These are phyloP conservation scores for Saccopteryx bilineata DNA, from an alignment of 2,113 vertebrate species.

Conservation along the genomic window DNA sequence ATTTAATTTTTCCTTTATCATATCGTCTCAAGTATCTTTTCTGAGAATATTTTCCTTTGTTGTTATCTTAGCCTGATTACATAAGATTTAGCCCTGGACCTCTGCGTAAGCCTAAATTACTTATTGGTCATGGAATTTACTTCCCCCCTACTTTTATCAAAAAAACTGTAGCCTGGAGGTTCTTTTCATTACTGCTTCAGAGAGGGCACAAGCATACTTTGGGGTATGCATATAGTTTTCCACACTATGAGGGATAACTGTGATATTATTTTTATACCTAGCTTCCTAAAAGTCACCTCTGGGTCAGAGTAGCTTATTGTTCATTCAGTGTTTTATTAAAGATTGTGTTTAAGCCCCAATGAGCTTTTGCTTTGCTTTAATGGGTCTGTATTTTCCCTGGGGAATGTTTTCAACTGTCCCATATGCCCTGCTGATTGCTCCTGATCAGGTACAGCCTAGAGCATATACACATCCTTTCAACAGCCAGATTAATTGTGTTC, in stretches of 20 bases:
- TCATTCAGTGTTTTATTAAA: not conserved
- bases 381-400: not conserved
- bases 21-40: not conserved
- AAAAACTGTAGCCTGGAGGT: not conserved
- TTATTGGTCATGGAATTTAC: not conserved
- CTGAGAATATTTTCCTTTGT: not conserved
- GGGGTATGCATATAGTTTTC: not conserved
- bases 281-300: not conserved
- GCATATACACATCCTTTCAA: not conserved
- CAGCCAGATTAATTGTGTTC: not conserved
- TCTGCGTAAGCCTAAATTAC: not conserved
- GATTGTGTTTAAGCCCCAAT: not conserved
- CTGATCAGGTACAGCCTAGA: not conserved
- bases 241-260: not conserved
- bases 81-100: not conserved
- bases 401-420: not conserved
- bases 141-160: not conserved
- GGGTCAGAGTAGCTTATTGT: not conserved
- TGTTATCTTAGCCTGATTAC: not conserved
- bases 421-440: not conserved
- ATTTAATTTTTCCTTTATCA: not conserved
- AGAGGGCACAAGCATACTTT: not conserved
- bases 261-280: not conserved
- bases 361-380: not conserved
- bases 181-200: not conserved